Base-by-base conservation (phyloP, 2,113 vertebrate species). In the Clarias magur region DNA sequence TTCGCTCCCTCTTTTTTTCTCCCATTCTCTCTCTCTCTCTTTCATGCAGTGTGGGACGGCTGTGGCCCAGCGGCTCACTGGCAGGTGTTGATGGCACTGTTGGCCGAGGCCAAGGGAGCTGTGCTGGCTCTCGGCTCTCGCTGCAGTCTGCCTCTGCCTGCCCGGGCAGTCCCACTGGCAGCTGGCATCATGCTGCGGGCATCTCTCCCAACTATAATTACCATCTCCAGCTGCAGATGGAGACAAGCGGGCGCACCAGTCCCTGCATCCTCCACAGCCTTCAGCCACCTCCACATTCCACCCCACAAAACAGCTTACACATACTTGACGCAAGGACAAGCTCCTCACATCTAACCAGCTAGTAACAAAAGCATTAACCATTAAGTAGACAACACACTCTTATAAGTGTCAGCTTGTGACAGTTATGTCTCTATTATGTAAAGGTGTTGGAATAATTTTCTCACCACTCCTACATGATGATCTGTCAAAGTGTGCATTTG, bases 31-130 rank as follows among this genome's bases (percentile, higher is more conserved):
- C 53, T 70, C 78, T 42, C 79, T 79, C 63, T 86, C 59, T 63
- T 27, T 82, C 79, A 75, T 80, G 87, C 82, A 53, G 82, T 85
- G 84, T 84, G 82, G 79, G 75, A 53, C 85, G 84, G 68, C 67
- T 83, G 76, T 56, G 94, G 95, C 95, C 95, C 95, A 93, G 95
- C 94, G 96, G 95, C 95, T 94, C 96, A 89, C 92, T 94, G 96
- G 95, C 96, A 97, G 96, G 96, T 96, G 96, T 96, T 95, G 94
- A 94, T 96, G 96, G 96, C 96, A 95, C 95, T 96, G 96, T 96
- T 95, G 96, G 94, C 96, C 94, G 95, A 95, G 92, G 95, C 94
- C 92, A 93, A 94, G 96, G 95, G 92, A 94, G 95, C 94, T 95
- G 95, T 95, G 92, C 93, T 94, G 93, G 86, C 85, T 82, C 88